Percentiles rank a stretch among this genome's conserved stretches.
Conservation (phyloP, 2,797 vertebrate species). For the Pseudochirops corinnae region DNA sequence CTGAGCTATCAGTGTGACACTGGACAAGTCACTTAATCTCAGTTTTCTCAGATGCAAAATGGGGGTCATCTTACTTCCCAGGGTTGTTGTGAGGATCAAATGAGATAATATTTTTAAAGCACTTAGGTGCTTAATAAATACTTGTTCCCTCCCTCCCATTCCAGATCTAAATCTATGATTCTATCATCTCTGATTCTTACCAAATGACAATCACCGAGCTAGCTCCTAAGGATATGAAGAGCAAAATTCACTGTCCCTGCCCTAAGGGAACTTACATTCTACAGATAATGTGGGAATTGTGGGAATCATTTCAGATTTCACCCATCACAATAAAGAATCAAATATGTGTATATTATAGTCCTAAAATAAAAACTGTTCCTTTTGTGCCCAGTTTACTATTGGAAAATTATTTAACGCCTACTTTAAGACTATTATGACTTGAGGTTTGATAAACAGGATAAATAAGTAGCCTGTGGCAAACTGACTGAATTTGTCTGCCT, state of each 20-base stretch:
- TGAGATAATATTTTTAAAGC: not conserved
- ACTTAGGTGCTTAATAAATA: not conserved
- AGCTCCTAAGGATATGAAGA: not conserved
- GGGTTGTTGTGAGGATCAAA: not conserved
- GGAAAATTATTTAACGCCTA: not conserved
- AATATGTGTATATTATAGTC: not conserved
- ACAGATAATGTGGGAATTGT: not conserved
- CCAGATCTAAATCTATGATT: not conserved
- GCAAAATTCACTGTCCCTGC: not conserved
- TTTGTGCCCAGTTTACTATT: not conserved
- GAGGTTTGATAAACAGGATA: not conserved
- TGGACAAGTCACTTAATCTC: not conserved
- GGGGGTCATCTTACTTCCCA: not conserved
- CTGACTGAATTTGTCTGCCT: not conserved
- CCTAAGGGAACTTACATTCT: not conserved
- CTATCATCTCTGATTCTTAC: not conserved
- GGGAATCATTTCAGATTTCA: not conserved
- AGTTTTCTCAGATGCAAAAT: not conserved
- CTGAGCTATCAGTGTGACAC: not conserved
- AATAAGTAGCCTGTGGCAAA: not conserved
- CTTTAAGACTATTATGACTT: not conserved
- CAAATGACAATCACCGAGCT: not conserved
- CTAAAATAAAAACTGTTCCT: not conserved
- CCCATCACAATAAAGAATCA: not conserved
- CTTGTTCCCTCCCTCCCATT: not conserved